These are phyloP conservation scores for Pygoscelis antarcticus DNA, from an alignment of 2,113 vertebrate species.

Conservation along the genomic window DNA sequence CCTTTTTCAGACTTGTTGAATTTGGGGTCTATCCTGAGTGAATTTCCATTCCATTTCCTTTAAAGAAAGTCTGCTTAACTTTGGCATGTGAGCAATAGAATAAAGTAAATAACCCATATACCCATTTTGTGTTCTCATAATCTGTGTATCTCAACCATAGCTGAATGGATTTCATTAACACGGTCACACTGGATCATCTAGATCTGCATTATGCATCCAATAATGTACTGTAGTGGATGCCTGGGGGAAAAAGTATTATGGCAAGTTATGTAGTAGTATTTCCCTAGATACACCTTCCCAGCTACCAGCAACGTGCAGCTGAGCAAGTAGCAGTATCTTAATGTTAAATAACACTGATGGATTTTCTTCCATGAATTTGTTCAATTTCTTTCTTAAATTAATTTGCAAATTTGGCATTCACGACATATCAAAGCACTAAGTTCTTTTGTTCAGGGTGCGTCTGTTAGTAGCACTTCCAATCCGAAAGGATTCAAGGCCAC, in stretches of 20 bases:
- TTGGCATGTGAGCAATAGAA: background rate
- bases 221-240: background rate
- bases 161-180: background rate
- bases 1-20: background rate
- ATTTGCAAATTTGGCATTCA: background rate
- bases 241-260: background rate
- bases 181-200: background rate
- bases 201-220: background rate
- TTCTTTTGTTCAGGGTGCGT: background rate
- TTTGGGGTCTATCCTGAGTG: background rate
- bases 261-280: background rate
- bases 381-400: background rate
- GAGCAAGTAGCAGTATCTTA: background rate
- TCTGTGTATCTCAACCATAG: background rate
- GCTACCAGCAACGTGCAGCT: background rate
- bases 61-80: background rate
- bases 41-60: background rate
- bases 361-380: background rate
- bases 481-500: background rate
- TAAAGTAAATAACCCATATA: background rate
- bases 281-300: background rate
- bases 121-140: background rate
- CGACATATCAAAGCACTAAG: background rate
- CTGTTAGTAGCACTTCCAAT: background rate
- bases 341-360: background rate